Conservation (phyloP, 1,140 invertebrate genomes). For the Drosophila nasuta region DNA sequence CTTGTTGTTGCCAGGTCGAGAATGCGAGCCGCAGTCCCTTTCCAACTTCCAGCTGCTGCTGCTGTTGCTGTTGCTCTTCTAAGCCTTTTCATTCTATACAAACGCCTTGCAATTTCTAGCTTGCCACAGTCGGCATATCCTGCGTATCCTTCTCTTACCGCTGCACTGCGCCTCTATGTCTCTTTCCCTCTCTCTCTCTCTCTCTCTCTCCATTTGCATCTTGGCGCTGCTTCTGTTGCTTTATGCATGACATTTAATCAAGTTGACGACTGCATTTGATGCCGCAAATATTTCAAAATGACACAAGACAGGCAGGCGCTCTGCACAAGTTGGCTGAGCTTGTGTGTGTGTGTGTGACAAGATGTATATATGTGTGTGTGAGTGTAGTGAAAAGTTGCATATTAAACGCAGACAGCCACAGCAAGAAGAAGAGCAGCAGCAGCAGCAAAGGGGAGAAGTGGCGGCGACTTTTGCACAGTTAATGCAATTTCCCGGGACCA, state of each 20-base stretch:
- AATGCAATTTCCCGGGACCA: constrained; percentile 76
- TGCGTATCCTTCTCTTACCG: not conserved
- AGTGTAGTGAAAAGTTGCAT: constrained; percentile 74
- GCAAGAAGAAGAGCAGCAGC: constrained; percentile 41
- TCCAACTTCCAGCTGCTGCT: not conserved
- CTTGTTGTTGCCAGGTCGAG: constrained; percentile 32
- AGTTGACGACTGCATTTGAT: constrained; percentile 83
- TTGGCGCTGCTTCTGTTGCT: constrained; percentile 69
- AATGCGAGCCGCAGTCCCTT: constrained; percentile 39
- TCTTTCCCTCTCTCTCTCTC: constrained; percentile 42
- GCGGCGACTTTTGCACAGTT: constrained; percentile 73
- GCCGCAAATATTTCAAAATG: constrained; percentile 83
- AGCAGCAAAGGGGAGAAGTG: constrained; percentile 34
- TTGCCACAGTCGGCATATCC: constrained; percentile 33
- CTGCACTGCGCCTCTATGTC: constrained; percentile 21
- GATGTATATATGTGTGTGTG: constrained; percentile 36
- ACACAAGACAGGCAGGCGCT: constrained; percentile 68
- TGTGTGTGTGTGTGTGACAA: constrained; percentile 13
- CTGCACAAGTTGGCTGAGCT: constrained; percentile 18
- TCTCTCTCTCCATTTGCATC: constrained; percentile 66
- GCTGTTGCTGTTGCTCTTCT: constrained; percentile 12
- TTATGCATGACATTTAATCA: constrained; percentile 83
- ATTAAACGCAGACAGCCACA: constrained; percentile 76
- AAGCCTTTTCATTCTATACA: constrained; percentile 53
- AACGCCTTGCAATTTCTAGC: constrained; percentile 73